Evolutionary conservation across 2,888 invertebrate genomes (phyloP).

Genomic region (Cabera pusaria): DNA sequence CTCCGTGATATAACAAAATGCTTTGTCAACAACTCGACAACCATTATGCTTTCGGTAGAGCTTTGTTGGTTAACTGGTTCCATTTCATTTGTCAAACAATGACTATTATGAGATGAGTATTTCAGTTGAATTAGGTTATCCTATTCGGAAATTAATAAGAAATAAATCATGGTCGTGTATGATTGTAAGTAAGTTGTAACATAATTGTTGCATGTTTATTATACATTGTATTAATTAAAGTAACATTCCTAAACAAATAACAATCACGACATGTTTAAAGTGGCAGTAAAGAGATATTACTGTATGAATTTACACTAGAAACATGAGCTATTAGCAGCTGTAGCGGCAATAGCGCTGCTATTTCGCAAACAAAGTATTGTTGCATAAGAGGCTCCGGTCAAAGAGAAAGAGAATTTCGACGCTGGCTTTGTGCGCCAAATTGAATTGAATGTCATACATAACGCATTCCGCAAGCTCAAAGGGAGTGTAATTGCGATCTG

Average conservation of each 20-base stretch:
- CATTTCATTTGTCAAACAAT: too few species aligned
- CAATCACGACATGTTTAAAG: too few species aligned
- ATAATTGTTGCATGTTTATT: too few species aligned
- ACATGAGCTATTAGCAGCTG: conserved; percentile 31
- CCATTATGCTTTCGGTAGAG: too few species aligned
- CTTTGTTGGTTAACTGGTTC: too few species aligned
- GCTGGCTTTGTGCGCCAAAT: conserved; percentile 74
- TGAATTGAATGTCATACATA: conserved; percentile 78
- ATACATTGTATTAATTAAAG: too few species aligned
- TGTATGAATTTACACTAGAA: conserved; percentile 4
- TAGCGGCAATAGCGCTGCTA: conserved; percentile 36
- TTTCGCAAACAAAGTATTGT: conserved; percentile 64
- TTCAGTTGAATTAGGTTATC: too few species aligned
- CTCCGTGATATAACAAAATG: conserved; percentile 12
- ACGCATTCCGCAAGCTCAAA: conserved; percentile 75
- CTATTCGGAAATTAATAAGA: too few species aligned
- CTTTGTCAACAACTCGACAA: conserved; percentile 5
- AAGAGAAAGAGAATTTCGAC: conserved; percentile 74
- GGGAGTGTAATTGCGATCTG: conserved; percentile 78
- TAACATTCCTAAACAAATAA: too few species aligned
- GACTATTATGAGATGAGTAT: too few species aligned
- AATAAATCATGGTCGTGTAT: too few species aligned
- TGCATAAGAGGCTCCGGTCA: conserved; percentile 65
- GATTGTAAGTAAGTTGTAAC: too few species aligned
- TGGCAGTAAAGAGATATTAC: background rate